Evolutionary conservation across 2,113 vertebrate genomes (phyloP).

Genomic region (Neolamprologus fasciatus): DNA sequence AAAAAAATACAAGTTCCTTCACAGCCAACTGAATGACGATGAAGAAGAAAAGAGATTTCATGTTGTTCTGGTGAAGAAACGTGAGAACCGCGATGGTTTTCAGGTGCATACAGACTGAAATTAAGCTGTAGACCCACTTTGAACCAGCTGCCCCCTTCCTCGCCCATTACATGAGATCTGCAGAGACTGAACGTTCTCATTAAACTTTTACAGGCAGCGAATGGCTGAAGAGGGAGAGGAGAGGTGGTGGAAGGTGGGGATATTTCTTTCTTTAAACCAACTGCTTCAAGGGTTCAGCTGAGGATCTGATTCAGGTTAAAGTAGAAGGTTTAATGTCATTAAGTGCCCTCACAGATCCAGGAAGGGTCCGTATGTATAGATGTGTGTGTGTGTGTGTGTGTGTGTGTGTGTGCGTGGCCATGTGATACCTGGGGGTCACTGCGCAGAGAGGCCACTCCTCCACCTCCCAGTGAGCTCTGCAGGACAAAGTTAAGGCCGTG

Average conservation of each 20-base stretch:
- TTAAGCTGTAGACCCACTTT: background rate
- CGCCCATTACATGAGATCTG: background rate
- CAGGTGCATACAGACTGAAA: background rate
- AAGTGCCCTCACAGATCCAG: background rate
- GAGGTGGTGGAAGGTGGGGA: background rate
- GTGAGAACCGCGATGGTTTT: background rate
- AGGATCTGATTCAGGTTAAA: background rate
- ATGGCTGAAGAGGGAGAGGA: background rate
- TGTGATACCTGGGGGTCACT: conserved; percentile 82
- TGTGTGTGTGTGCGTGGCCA: background rate
- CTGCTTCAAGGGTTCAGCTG: background rate
- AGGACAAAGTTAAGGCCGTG: conserved; percentile 82
- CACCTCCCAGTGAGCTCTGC: conserved; percentile 78
- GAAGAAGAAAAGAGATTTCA: background rate
- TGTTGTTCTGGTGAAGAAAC: background rate
- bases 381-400: conserved; percentile 4
- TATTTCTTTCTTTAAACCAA: background rate
- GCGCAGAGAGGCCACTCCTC: conserved; percentile 80
- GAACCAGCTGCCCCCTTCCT: background rate
- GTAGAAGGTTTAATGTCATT: background rate
- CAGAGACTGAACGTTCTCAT: background rate
- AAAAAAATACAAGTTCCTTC: background rate
- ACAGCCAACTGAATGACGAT: background rate
- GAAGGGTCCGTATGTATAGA: background rate
- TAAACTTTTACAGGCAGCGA: background rate